phyloP scores from a whole-genome alignment of 2,797 vertebrate species.

The Urocyon cinereoargenteus region DNA sequence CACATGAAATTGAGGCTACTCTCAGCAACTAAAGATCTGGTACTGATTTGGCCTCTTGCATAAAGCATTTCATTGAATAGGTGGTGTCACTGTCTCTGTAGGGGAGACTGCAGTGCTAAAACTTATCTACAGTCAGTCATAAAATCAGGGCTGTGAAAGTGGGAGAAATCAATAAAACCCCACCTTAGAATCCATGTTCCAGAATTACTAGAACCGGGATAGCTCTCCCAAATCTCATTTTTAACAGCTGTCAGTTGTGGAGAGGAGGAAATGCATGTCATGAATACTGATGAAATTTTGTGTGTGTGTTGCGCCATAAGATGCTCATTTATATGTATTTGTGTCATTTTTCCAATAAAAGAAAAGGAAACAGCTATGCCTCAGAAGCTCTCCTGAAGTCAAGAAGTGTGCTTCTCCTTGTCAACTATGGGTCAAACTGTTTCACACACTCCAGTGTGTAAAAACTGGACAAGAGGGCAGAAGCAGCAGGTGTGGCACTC shows the following conservation, averaged over 20 bases:
- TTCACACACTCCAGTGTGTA: neutral
- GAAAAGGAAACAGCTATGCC: neutral
- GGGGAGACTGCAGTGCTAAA: neutral
- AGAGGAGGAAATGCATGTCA: neutral
- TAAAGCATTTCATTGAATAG: neutral
- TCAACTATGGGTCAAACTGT: neutral
- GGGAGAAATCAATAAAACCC: neutral
- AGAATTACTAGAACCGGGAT: constrained; percentile 1
- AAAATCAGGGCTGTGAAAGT: neutral
- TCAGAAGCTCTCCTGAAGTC: neutral
- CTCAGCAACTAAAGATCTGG: neutral
- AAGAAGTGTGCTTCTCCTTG: neutral
- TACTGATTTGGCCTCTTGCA: neutral
- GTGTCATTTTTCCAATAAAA: neutral
- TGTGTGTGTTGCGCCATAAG: neutral
- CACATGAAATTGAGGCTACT: neutral
- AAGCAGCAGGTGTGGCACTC: neutral
- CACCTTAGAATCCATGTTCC: neutral
- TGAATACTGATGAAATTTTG: constrained; percentile 39
- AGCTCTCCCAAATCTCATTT: neutral
- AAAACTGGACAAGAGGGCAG: neutral
- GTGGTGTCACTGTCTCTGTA: neutral
- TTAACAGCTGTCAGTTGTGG: constrained; percentile 27
- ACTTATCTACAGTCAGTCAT: neutral
- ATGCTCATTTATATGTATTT: constrained; percentile 18